Evolutionary conservation across 2,888 invertebrate species (phyloP), one percentile per base, ranked within the genome.

Genomic region (Sphaeridia pumilis): DNA sequence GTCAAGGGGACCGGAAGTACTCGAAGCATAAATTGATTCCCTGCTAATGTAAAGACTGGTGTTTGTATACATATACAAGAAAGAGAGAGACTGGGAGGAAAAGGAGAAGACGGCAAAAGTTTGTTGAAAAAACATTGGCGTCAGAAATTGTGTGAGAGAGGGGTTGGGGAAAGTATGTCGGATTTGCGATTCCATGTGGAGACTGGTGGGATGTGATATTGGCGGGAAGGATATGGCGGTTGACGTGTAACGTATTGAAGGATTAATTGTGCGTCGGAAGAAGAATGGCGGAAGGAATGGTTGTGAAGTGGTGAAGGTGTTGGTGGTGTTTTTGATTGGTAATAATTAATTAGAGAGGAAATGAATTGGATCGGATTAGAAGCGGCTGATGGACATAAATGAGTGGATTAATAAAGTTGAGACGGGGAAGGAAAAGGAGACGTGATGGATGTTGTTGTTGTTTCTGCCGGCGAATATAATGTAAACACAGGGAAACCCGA

Each of bases 351-450:
- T 38, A 38, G 38, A 17, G 38, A 38, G 31, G 38, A 38, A 20
- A 38, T 38, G 38, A 38, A 38, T 38, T 38, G 38, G 38, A 38
- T 38, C 17, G 38, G 38, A 38, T 38, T 38, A 38, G 38, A 38
- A 20, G 17, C 7, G 38, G 17, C 17, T 14, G 38, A 38, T 38
- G 17, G 38, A 38, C 38, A 38, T 38, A 38, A 38, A 38, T 38
- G 38, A 38, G 38, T 38, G 17, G 38, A 38, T 38, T 17, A 38
- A 38, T 7, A 38, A 14, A 17, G 38, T 14, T 38, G 38, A 14
- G 17, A 17, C 7, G 12, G 12, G 7, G 38, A 38, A 38, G 38
- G 12, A 38, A 38, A 5, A 17, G 20, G 12, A 17, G 38, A 17
- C 38, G 38, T 38, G 38, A 38, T 7, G 38, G 31, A 31, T 31